Base-by-base conservation (phyloP, 2,797 vertebrate genomes). In the Poecilia velifera region DNA sequence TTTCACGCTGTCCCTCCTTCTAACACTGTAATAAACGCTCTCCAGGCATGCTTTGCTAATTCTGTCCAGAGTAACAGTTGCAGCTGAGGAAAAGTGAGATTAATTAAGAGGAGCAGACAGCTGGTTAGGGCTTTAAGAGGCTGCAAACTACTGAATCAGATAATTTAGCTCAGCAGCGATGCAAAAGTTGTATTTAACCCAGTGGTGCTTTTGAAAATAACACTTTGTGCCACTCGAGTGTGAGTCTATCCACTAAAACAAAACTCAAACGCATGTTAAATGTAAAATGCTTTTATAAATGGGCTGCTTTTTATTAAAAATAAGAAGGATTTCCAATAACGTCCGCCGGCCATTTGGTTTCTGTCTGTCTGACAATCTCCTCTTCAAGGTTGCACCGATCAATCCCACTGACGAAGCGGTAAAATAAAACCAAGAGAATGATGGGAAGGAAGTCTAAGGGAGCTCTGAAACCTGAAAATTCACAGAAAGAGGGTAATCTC, bases 111-210 rank as follows among this genome's bases (percentile, higher is more conserved):
- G 39, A 82, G 51, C 51, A 59, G 73, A 81, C 73, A 82, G 79
- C 76, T 82, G 79, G 73, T 88, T 79, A 78, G 72, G 49, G 57
- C 79, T 87, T 85, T 82, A 16, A 82, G 72, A 84, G 77, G 41
- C 46, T 74, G 36, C 47, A 64, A 77, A 76, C 73, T 79, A 74
- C 62, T 74, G 70, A 82, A 76, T 80, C 43, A 10, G 34, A 28
- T 76, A 71, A 85, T 73, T 70, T 46, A 77, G 74, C 46, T 73
- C 7, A 14, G 49, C 36, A 79, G 74, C 41, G 62, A 34, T 45
- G 49, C 31, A 72, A 76, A 79, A 6, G 12, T 77, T 72, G 39
- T 41, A 73, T 70, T 80, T 43, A 75, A 77, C 43, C 16, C n/a
- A 46, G 70, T 49, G 39, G 1, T 64, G 36, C 22, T 25, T 36